Base-by-base conservation (phyloP, 2,888 invertebrate species). In the Pilophorus perplexus region DNA sequence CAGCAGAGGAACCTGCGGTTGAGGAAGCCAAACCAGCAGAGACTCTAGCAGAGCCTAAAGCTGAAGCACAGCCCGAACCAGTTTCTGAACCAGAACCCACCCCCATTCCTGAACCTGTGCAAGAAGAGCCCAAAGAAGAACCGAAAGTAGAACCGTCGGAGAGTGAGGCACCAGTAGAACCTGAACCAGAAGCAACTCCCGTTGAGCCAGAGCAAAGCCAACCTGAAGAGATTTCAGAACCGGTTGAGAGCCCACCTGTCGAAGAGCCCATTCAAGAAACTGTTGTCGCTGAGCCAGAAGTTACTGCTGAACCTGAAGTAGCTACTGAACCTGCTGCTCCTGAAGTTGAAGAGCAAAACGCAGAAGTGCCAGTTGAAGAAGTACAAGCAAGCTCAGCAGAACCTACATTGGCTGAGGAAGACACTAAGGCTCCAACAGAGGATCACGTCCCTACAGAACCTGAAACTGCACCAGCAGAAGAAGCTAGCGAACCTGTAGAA, bases 181-280 rank as follows among this genome's bases (percentile, higher is more conserved):
- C 46, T 42, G 59, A 25, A 42, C 42, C 25, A n/a, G 42, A 5
- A n/a, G n/a, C n/a, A n/a, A 46, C 12, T n/a, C n/a, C n/a, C n/a
- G n/a, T n/a, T n/a, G n/a, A n/a, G n/a, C n/a, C n/a, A n/a, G n/a
- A 46, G 12, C 12, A 46, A 12, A 3, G 12, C 16, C 18, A 18
- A 20, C 12, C 12, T 20, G 16, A 14, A 6, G 48, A 14, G 48
- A 46, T 12, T n/a, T n/a, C n/a, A n/a, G n/a, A n/a, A n/a, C n/a
- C n/a, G n/a, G n/a, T n/a, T n/a, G n/a, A n/a, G n/a, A n/a, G n/a
- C n/a, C n/a, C n/a, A n/a, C n/a, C n/a, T 4, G 18, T 18, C 20
- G 18, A 12, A 20, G 16, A 12, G 3, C 16, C 16, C 14, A 46
- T 14, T 14, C 18, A 14, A 18, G 18, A 46, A 46, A 14, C 48